Base-by-base conservation (phyloP, 2,113 vertebrate species). In the Pollimyrus isidori region DNA sequence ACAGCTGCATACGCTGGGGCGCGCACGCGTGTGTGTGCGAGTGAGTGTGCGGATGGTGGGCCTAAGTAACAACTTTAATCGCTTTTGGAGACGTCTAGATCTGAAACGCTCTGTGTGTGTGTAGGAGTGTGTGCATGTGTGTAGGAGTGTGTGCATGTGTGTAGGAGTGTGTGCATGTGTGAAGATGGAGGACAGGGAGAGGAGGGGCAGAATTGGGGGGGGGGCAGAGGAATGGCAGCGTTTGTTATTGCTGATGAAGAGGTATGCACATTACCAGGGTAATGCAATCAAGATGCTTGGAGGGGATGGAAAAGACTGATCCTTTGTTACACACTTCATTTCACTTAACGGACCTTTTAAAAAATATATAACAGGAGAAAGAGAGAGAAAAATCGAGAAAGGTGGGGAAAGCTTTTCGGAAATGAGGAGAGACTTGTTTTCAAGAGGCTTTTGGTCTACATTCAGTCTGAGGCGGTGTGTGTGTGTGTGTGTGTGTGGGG, bases 211-310 rank as follows among this genome's bases (percentile, higher is more conserved):
- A 49, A 35, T 49, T 49, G 48, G 48, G 48, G 85, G 48, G 85
- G 73, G 86, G 73, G 90, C 73, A 91, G 87, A 92, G 88, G 90
- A 91, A 76, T 91, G 92, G 86, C 88, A 91, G 73, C 73, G 58
- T 92, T 92, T 91, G 91, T 80, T 52, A 90, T 90, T 91, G 90
- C 89, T 92, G 90, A 91, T 88, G 56, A 92, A 93, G 90, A 90
- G 87, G 89, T 94, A 91, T 91, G 92, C 92, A 93, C 89, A 91
- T 93, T 93, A 93, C 90, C 93, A 91, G 91, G 48, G 88, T 92
- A 93, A 93, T 93, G 93, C 89, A 90, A 93, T 92, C 91, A 93
- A 93, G 91, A 93, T 94, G 91, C 89, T 58, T 10, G 56, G 80
- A 58, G 26, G 87, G 89, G 42, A 62, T 26, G 83, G 87, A 89